Evolutionary conservation across 2,797 vertebrate species (phyloP).

Genomic region (Meda fulgida): DNA sequence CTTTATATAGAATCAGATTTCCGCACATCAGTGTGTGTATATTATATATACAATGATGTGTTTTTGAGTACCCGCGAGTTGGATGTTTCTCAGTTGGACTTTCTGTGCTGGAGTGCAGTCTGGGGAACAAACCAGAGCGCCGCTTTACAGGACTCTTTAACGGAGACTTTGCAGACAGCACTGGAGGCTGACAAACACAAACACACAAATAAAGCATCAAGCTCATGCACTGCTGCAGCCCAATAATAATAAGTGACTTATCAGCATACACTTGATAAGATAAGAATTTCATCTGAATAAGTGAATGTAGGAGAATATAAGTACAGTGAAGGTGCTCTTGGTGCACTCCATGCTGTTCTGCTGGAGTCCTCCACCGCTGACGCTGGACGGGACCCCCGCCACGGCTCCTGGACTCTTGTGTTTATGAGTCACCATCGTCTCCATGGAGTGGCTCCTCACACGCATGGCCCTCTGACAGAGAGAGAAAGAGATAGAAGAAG

Average conservation of each 20-base stretch:
- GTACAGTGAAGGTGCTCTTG: constrained; percentile 89
- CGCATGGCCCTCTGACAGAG: constrained; percentile 90
- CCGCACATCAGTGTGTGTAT: neutral
- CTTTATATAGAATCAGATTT: neutral
- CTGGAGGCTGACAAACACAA: constrained; percentile 82
- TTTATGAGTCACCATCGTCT: constrained; percentile 94
- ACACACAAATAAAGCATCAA: neutral
- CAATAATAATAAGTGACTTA: neutral
- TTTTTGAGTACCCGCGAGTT: constrained; percentile 77
- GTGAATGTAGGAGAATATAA: neutral
- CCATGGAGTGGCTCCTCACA: constrained; percentile 96
- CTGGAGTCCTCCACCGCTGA: constrained; percentile 89
- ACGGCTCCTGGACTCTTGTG: constrained; percentile 81
- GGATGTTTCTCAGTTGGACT: constrained; percentile 81
- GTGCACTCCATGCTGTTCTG: constrained; percentile 90
- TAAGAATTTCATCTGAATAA: neutral
- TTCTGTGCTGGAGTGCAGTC: constrained; percentile 91
- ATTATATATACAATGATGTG: neutral
- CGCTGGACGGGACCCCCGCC: constrained; percentile 87
- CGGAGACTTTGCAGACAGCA: constrained; percentile 85
- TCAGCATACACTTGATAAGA: neutral
- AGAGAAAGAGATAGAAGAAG: neutral
- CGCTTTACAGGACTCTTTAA: constrained; percentile 94
- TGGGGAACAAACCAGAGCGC: constrained; percentile 93
- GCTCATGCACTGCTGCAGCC: neutral